Conservation (phyloP, 1,140 invertebrate species). For the Drosophila gunungcola region DNA sequence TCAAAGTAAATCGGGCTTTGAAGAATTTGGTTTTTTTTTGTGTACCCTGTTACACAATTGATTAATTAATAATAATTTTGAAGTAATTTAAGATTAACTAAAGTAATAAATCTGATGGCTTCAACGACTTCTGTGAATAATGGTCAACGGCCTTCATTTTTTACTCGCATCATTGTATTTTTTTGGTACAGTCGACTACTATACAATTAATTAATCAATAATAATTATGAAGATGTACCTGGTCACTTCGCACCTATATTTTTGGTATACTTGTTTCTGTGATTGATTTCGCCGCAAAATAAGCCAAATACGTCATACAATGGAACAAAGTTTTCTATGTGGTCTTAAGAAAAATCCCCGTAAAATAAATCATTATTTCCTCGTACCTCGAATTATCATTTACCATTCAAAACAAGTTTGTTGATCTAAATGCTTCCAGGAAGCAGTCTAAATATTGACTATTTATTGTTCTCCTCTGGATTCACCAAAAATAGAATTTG, state of each 20-base stretch:
- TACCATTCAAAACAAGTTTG: constrained; percentile 30
- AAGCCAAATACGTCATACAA: constrained; percentile 10
- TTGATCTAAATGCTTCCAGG: constrained; percentile 34
- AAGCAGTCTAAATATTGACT: constrained; percentile 11
- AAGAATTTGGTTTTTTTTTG: neutral
- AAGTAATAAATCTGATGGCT: neutral
- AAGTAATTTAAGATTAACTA: constrained; percentile 1
- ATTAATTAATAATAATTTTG: constrained; percentile 12
- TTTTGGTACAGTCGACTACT: neutral
- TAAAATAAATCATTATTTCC: constrained; percentile 25
- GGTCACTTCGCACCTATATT: constrained; percentile 10
- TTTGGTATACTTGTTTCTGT: constrained; percentile 8
- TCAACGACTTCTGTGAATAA: neutral
- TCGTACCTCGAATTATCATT: constrained; percentile 18
- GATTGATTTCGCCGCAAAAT: constrained; percentile 11
- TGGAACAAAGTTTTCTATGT: constrained; percentile 19
- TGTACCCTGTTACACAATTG: neutral
- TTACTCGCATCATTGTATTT: neutral
- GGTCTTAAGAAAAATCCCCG: constrained; percentile 37
- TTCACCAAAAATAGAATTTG: constrained; percentile 13
- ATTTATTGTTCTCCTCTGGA: constrained; percentile 6
- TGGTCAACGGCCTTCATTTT: constrained; percentile 15
- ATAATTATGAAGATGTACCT: constrained; percentile 15
- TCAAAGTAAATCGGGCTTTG: constrained; percentile 1
- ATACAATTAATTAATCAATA: constrained; percentile 13